Base-by-base conservation (phyloP, 1,140 invertebrate species). In the Micrasema minimum region DNA sequence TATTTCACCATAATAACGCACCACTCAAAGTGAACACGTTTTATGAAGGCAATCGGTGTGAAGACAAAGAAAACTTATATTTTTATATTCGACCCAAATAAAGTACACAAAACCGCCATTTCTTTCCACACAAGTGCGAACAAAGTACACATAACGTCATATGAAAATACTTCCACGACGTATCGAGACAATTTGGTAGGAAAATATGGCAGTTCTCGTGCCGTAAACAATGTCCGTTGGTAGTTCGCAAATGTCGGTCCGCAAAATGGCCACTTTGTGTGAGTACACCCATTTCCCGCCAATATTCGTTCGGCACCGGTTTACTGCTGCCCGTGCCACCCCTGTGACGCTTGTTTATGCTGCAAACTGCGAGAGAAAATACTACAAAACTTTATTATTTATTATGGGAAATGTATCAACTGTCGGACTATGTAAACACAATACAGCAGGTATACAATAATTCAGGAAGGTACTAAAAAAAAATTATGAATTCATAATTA, bases 361-460 rank as follows among this genome's bases (percentile, higher is more conserved):
- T 59, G n/a, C 26, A 31, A 31, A 31, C 7, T 31, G 26, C 26
- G 26, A 31, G 2, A 7, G 26, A 31, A 31, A 31, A 31, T 31
- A 31, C 26, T 31, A 31, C 26, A 31, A 31, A n/a, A 31, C 26
- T 43, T 46, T 66, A 66, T 71, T 71, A 41, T 71, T 71, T 71
- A 66, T 35, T 31, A 43, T 71, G 69, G 69, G 64, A 71, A 71
- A 66, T 66, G 69, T 50, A 71, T 66, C 62, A 16, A 64, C 35
- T 50, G 38, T 20, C 14, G 57, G 55, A 62, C 45, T 14, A 31
- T 23, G 16, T 31, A 7, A 31, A 31, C 26, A 4, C 3, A 31
- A n/a, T n/a, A n/a, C n/a, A n/a, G n/a, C n/a, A n/a, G n/a, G n/a
- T n/a, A n/a, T n/a, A n/a, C n/a, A n/a, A n/a, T n/a, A n/a, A n/a